These are phyloP conservation scores for Gryllus bimaculatus DNA, from an alignment of 1,140 invertebrate genomes.

Conservation along the genomic window DNA sequence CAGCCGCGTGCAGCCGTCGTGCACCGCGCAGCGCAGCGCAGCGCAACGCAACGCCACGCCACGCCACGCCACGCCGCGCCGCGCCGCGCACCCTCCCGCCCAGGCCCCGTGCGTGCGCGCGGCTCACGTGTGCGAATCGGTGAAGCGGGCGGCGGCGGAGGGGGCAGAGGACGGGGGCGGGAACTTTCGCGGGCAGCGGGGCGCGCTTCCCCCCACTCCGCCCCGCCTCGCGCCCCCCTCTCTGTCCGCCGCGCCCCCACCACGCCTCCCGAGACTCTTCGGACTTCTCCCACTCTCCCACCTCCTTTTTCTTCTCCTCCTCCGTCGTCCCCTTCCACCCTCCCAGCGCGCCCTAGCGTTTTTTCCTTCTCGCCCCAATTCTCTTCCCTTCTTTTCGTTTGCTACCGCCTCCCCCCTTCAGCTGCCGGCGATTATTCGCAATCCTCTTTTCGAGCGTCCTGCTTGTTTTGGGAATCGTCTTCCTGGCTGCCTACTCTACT, in stretches of 20 bases:
- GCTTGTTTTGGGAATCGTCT: conserved; percentile 1
- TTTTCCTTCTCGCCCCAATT: not conserved
- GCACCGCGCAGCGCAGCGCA: no score
- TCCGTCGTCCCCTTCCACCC: not conserved
- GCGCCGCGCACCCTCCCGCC: no score
- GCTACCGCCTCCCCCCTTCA: not conserved
- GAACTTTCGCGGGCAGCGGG: not conserved
- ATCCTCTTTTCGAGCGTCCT: not conserved
- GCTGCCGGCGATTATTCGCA: not conserved
- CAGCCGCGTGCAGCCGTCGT: no score
- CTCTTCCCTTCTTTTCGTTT: conserved; percentile 6
- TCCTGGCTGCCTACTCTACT: not conserved
- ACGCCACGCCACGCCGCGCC: no score
- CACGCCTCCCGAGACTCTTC: not conserved
- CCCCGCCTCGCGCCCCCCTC: not conserved
- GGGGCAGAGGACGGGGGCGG: not conserved
- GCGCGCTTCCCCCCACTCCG: not conserved
- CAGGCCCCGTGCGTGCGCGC: not conserved
- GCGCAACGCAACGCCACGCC: no score
- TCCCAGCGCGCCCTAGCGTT: not conserved
- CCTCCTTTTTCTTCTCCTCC: conserved; percentile 5
- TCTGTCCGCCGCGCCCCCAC: not conserved
- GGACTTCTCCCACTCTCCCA: conserved; percentile 12
- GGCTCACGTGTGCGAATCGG: not conserved
- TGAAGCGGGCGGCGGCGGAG: not conserved